A percentile compares a stretch with the other conserved stretches of the same genome.
phyloP scores from a whole-genome alignment of 2,113 vertebrate genomes.

The Capricornis sumatraensis region DNA sequence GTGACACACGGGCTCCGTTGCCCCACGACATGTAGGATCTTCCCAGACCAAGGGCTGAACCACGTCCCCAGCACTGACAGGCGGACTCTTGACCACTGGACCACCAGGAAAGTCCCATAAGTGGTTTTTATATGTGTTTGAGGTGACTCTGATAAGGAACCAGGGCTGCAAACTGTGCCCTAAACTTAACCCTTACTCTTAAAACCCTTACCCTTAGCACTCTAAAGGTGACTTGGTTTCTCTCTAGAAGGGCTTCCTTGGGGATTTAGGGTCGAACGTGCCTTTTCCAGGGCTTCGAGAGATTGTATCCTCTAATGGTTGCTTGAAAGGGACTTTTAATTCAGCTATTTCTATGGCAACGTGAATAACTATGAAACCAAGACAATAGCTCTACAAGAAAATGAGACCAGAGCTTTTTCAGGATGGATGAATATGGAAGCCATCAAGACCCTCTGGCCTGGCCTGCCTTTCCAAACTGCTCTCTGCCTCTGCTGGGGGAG shows the following conservation, averaged over 20 bases:
- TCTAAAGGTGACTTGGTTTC: background rate
- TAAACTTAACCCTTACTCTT: background rate
- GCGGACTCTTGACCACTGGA: background rate
- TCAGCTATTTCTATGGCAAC: background rate
- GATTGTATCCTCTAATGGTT: background rate
- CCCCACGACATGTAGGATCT: background rate
- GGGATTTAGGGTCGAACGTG: background rate
- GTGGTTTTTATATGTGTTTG: background rate
- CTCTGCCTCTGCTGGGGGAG: background rate
- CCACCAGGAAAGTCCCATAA: background rate
- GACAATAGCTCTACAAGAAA: background rate
- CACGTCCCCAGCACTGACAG: background rate
- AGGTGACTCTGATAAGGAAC: background rate
- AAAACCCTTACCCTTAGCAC: background rate
- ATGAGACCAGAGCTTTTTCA: background rate
- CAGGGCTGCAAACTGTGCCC: background rate
- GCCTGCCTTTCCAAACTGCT: background rate
- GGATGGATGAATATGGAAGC: background rate
- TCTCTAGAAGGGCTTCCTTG: background rate
- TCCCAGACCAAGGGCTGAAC: background rate
- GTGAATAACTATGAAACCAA: background rate
- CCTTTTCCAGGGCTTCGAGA: background rate
- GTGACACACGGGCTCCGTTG: rapidly evolving
- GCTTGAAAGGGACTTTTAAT: background rate
- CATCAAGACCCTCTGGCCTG: background rate